Conservation (phyloP, 2,797 vertebrate genomes). For the Cossypha polioptera region DNA sequence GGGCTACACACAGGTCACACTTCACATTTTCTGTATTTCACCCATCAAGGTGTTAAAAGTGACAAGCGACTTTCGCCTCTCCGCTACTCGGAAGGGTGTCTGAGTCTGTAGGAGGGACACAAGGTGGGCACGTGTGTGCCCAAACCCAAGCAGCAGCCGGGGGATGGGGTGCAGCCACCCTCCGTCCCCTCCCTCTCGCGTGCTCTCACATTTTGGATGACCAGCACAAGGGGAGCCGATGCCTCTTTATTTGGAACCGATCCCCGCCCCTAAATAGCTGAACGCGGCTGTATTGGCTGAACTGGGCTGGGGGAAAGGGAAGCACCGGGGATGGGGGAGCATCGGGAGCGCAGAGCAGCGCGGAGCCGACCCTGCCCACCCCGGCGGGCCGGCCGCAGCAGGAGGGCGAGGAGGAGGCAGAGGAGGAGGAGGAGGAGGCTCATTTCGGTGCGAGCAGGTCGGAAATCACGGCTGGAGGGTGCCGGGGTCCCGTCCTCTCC, state of each 20-base stretch:
- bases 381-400: neutral
- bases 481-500: neutral
- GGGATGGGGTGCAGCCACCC: neutral
- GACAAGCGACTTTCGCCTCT: neutral
- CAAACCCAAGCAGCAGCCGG: neutral
- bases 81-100: neutral
- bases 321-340: neutral
- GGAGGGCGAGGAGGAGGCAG: no score
- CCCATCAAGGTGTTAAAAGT: neutral
- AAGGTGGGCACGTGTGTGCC: neutral
- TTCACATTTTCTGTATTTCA: neutral
- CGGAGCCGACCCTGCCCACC: neutral
- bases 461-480: neutral
- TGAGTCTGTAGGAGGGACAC: neutral
- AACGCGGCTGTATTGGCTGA: no score
- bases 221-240: neutral
- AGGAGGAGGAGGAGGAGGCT: neutral
- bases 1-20: neutral
- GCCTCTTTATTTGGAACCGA: neutral
- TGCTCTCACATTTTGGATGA: neutral
- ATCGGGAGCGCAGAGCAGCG: neutral
- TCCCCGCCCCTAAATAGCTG: neutral
- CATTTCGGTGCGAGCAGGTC: neutral
- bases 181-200: fast-evolving
- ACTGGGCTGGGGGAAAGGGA: neutral